Conservation (phyloP, 2,888 invertebrate genomes). For the Diogma glabrata region DNA sequence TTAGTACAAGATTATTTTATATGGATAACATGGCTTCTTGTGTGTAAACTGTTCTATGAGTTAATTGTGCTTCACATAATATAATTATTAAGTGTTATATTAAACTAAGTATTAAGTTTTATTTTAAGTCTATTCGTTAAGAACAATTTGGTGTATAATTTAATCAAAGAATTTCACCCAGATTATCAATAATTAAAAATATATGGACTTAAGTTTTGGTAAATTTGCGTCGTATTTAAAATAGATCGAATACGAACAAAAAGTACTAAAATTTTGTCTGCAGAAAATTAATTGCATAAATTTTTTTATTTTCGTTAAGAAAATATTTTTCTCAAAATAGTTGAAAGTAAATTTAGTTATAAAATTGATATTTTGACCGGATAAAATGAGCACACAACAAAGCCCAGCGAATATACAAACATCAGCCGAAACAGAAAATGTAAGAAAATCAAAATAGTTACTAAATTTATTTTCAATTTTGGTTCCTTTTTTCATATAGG, state of each 20-base stretch:
- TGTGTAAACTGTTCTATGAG: too few relatives aligned
- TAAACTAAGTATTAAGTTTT: too few relatives aligned
- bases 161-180: too few relatives aligned
- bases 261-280: not conserved
- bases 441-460: constrained; percentile 12
- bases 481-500: constrained; percentile 26
- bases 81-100: too few relatives aligned
- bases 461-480: not conserved
- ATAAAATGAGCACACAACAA: constrained; percentile 64
- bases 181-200: too few relatives aligned
- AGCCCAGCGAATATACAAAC: constrained; percentile 60
- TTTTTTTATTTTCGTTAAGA: not conserved
- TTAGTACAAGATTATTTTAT: not conserved
- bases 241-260: constrained; percentile 1
- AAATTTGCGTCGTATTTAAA: constrained; percentile 8
- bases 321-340: not conserved
- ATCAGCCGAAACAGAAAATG: constrained; percentile 63
- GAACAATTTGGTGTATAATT: too few relatives aligned
- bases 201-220: too few relatives aligned
- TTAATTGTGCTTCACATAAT: too few relatives aligned
- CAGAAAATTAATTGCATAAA: not conserved
- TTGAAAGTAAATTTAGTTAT: constrained; percentile 5
- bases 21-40: constrained; percentile 7
- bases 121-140: too few relatives aligned
- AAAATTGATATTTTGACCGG: constrained; percentile 15